Evolutionary conservation across 2,888 invertebrate species (phyloP).

Genomic region (Carterocephalus palaemon): DNA sequence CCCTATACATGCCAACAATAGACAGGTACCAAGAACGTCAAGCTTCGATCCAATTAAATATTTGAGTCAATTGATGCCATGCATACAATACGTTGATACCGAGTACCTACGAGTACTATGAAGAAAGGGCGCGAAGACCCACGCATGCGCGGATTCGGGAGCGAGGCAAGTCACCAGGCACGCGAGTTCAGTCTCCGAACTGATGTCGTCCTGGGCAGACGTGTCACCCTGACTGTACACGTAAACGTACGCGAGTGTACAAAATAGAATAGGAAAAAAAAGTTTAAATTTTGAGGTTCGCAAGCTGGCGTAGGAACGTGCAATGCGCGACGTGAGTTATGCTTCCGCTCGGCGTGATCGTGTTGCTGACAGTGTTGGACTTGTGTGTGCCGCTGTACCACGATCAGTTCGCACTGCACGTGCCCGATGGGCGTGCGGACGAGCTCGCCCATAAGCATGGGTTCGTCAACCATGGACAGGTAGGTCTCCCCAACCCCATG

Average conservation of each 20-base stretch:
- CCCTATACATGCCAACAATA: conserved; percentile 17
- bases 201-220: conserved; percentile 43
- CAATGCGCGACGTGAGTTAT: conserved; percentile 68
- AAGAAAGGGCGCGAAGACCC: conserved; percentile 73
- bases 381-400: conserved; percentile 69
- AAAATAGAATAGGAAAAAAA: conserved; percentile 29
- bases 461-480: conserved; percentile 73
- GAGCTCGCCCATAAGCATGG: conserved; percentile 69
- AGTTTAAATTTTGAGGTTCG: conserved; percentile 24
- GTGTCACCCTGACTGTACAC: conserved; percentile 37
- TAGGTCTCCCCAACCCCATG: conserved; percentile 37
- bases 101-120: conserved; percentile 43
- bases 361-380: conserved; percentile 67
- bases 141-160: conserved; percentile 55
- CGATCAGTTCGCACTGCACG: conserved; percentile 63
- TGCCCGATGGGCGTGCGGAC: conserved; percentile 63
- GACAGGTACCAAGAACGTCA: conserved; percentile 23
- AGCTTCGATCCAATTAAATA: conserved; percentile 60
- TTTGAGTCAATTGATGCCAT: conserved; percentile 69
- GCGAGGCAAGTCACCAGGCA: conserved; percentile 48
- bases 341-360: conserved; percentile 59
- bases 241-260: conserved; percentile 43
- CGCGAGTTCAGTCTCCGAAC: conserved; percentile 56
- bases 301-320: conserved; percentile 54
- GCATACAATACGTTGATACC: conserved; percentile 63